A percentile compares a stretch with the other conserved stretches of the same genome.
These are phyloP conservation scores for Drosophila kikkawai DNA, from an alignment of 1,140 invertebrate species.

Conservation along the genomic window DNA sequence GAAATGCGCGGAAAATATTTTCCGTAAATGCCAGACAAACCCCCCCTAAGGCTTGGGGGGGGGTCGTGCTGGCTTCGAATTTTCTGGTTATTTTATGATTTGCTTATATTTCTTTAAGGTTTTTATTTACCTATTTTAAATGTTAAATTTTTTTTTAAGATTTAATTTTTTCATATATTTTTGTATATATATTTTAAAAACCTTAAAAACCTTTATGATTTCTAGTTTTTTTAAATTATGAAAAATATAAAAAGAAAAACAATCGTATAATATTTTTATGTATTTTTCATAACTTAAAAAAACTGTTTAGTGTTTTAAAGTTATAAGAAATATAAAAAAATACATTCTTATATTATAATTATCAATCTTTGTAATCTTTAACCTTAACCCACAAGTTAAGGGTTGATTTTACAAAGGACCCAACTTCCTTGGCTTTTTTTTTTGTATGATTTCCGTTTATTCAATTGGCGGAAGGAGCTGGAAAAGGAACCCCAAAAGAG, in stretches of 20 bases:
- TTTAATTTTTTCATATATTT: background rate
- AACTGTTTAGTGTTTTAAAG: no score
- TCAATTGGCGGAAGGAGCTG: background rate
- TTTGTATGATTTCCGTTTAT: slow-evolving; percentile 8
- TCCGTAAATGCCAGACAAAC: slow-evolving; percentile 9
- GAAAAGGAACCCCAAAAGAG: background rate
- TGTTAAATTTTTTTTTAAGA: background rate
- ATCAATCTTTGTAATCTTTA: no score
- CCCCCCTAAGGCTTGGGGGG: background rate
- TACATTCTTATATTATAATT: no score
- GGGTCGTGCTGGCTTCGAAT: background rate
- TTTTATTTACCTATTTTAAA: background rate
- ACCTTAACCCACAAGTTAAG: no score
- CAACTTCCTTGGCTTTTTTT: background rate
- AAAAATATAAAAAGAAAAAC: no score
- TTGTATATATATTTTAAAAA: no score
- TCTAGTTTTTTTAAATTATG: no score
- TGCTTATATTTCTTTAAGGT: background rate
- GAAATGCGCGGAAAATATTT: slow-evolving; percentile 13
- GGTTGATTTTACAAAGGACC: background rate
- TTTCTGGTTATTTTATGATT: background rate
- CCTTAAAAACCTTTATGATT: no score
- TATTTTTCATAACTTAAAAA: no score
- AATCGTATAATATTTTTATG: no score
- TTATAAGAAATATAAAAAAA: no score